A percentile compares a stretch with the other conserved stretches of the same genome.
Conservation (phyloP, 2,888 invertebrate species). For the Patella caerulea region DNA sequence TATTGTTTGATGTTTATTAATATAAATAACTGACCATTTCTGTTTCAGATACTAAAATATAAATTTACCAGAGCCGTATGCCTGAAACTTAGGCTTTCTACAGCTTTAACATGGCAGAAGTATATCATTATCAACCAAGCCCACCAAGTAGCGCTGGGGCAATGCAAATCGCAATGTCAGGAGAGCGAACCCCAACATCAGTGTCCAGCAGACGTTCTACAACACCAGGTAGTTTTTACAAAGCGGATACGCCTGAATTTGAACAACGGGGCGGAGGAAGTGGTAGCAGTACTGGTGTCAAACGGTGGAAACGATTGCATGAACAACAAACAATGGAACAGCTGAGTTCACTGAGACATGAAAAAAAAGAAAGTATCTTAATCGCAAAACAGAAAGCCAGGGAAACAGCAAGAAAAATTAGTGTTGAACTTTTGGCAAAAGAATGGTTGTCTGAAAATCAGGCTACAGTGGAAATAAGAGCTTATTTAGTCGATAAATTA, state of each 20-base stretch:
- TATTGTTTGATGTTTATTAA: too few relatives aligned
- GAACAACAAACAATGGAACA: slow-evolving; percentile 68
- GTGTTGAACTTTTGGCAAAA: slow-evolving; percentile 67
- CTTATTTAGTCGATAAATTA: slow-evolving; percentile 69
- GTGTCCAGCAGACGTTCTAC: not conserved
- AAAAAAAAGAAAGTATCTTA: slow-evolving; percentile 59
- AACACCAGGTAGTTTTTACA: not conserved
- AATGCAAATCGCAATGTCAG: not conserved
- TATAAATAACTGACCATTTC: too few relatives aligned
- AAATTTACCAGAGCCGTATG: too few relatives aligned
- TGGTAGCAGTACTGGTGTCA: slow-evolving; percentile 32
- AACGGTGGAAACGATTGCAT: slow-evolving; percentile 64
- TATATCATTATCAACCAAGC: slow-evolving; percentile 2
- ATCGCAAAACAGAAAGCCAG: slow-evolving; percentile 60
- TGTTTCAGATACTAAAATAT: too few relatives aligned
- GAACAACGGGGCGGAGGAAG: not conserved
- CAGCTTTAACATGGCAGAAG: not conserved
- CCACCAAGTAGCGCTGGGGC: not conserved
- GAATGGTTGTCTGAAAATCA: slow-evolving; percentile 67
- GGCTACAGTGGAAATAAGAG: slow-evolving; percentile 66
- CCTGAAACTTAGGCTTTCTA: too few relatives aligned
- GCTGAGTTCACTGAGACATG: slow-evolving; percentile 59
- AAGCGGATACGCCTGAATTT: not conserved
- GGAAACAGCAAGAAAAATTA: slow-evolving; percentile 66
- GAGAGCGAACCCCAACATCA: not conserved